phyloP scores from a whole-genome alignment of 2,113 vertebrate genomes.

The Andinoacara biseriatus region DNA sequence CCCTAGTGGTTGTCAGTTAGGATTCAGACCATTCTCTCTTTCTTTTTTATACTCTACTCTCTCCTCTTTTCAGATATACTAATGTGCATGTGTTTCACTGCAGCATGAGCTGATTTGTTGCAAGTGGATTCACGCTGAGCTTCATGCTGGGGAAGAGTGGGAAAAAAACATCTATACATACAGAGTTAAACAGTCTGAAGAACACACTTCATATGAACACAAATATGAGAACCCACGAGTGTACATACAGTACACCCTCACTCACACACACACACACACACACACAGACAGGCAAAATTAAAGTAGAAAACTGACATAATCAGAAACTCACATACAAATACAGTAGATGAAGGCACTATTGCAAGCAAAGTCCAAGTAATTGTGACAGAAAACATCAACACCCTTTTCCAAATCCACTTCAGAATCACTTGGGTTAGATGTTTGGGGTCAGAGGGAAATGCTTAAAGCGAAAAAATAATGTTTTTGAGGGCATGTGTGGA shows the following conservation, averaged over 20 bases:
- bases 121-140: conserved; percentile 23
- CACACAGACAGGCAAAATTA: conserved; percentile 39
- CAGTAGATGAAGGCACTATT: conserved; percentile 84
- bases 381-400: conserved; percentile 66
- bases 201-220: conserved; percentile 32
- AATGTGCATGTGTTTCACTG: neutral
- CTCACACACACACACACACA: conserved; percentile 32
- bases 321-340: conserved; percentile 61
- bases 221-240: conserved; percentile 35
- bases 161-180: conserved; percentile 28
- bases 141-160: conserved; percentile 55
- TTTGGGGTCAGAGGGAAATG: conserved; percentile 10
- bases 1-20: conserved; percentile 20
- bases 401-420: conserved; percentile 29
- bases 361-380: conserved; percentile 82
- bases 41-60: neutral
- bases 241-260: conserved; percentile 41
- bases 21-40: conserved; percentile 9
- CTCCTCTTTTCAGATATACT: neutral
- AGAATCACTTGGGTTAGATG: conserved; percentile 74
- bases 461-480: neutral
- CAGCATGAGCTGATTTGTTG: conserved; percentile 31
- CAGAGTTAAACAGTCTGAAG: conserved; percentile 26
- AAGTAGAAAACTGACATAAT: conserved; percentile 54
- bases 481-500: neutral